phyloP scores from a whole-genome alignment of 2,797 vertebrate species.

The Microtus agrestis region DNA sequence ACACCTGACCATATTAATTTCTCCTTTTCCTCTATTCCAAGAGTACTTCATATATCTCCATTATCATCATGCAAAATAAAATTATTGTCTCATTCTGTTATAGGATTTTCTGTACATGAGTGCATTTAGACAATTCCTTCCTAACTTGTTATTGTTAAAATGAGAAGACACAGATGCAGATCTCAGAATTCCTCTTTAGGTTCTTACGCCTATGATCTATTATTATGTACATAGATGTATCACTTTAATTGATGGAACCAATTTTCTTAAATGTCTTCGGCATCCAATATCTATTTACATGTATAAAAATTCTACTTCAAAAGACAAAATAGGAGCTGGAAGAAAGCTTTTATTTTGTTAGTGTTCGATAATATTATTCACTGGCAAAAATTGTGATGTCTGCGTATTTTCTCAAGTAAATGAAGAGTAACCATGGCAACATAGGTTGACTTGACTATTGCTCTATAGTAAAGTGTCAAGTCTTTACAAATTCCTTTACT shows the following conservation, averaged over 20 bases:
- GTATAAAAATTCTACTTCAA: slow-evolving; percentile 21
- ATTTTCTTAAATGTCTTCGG: slow-evolving; percentile 58
- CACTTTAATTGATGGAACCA: slow-evolving; percentile 11
- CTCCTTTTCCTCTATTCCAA: neutral
- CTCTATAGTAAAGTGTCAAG: slow-evolving; percentile 52
- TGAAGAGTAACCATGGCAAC: slow-evolving; percentile 68
- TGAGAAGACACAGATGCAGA: slow-evolving; percentile 50
- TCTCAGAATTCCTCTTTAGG: slow-evolving; percentile 6
- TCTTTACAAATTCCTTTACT: slow-evolving; percentile 58
- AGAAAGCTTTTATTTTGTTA: slow-evolving; percentile 46
- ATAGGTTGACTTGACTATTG: slow-evolving; percentile 61
- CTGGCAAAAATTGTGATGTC: slow-evolving; percentile 54
- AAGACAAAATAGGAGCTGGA: slow-evolving; percentile 37
- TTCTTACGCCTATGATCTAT: neutral
- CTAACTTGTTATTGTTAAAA: slow-evolving; percentile 42
- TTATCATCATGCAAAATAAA: slow-evolving; percentile 28
- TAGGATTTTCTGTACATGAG: slow-evolving; percentile 16
- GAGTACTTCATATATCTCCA: neutral
- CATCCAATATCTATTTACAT: slow-evolving; percentile 30
- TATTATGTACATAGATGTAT: slow-evolving; percentile 25
- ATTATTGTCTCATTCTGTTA: neutral
- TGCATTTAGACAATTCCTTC: slow-evolving; percentile 13
- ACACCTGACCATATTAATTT: neutral
- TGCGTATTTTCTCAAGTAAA: slow-evolving; percentile 40
- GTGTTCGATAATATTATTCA: slow-evolving; percentile 54